Conservation (phyloP, 92 coral and sea anemone genomes). For the Montipora capitata region DNA sequence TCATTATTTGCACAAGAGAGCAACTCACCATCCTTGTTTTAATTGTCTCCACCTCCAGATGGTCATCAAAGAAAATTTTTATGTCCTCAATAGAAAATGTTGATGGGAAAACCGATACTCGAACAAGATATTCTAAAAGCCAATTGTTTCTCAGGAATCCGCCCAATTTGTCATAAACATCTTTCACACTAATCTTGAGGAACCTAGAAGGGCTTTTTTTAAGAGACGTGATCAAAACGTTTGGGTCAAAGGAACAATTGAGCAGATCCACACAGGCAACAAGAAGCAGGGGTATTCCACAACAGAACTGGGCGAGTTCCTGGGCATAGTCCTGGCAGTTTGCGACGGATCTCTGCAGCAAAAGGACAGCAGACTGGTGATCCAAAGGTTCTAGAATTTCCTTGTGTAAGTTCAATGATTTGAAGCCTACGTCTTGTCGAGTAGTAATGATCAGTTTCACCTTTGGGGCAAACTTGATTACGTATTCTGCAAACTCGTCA, state of each 20-base stretch:
- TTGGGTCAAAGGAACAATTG: not conserved
- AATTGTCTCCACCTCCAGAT: not conserved
- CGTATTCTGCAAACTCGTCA: not conserved
- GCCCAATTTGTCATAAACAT: not conserved
- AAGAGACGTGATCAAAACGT: not conserved
- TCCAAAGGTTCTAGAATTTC: slow-evolving; percentile 8
- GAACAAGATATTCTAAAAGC: not conserved
- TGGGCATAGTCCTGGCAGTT: not conserved
- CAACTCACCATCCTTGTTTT: slow-evolving; percentile 1
- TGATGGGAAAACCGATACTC: slow-evolving; percentile 9
- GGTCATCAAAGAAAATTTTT: not conserved
- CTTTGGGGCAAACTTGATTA: not conserved
- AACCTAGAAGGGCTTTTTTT: slow-evolving; percentile 9
- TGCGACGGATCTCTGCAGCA: not conserved
- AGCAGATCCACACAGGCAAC: not conserved
- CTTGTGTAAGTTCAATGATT: too few relatives aligned
- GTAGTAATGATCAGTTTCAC: slow-evolving; percentile 17
- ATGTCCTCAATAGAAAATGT: slow-evolving; percentile 9
- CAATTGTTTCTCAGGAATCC: not conserved
- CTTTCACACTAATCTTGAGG: not conserved
- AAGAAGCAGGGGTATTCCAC: slow-evolving; percentile 9
- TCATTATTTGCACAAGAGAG: not conserved
- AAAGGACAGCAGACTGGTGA: not conserved
- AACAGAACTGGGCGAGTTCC: slow-evolving; percentile 1
- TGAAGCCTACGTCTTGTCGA: not conserved